Percentiles rank a stretch among this genome's conserved stretches.
Conservation (phyloP, 2,888 invertebrate species). For the Synergus itoensis region DNA sequence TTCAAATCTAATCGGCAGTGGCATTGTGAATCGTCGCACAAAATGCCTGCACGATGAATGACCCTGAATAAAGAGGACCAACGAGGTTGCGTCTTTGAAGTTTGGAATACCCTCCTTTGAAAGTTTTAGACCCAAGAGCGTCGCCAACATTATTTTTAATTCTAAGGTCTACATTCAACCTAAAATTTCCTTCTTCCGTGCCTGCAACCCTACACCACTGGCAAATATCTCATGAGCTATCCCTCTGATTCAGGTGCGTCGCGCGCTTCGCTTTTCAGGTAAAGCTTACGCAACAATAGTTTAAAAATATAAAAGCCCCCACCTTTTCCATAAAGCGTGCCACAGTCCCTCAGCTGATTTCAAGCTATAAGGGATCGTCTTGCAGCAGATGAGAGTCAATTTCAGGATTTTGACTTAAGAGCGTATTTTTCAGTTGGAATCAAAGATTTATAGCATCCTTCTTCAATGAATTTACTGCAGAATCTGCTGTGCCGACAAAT, state of each 20-base stretch:
- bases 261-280: neutral
- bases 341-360: neutral
- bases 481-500: too few relatives aligned
- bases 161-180: neutral
- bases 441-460: too few relatives aligned
- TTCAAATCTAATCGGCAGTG: constrained; percentile 55
- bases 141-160: neutral
- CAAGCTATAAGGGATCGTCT: neutral
- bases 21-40: constrained; percentile 67
- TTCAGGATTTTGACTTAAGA: too few relatives aligned
- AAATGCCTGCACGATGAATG: constrained; percentile 60
- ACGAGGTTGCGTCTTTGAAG: constrained; percentile 9
- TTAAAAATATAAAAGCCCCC: neutral
- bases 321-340: neutral
- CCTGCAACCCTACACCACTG: neutral
- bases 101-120: neutral
- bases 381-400: neutral
- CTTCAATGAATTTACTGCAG: too few relatives aligned
- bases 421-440: too few relatives aligned
- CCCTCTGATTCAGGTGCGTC: too few relatives aligned
- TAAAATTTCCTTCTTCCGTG: neutral
- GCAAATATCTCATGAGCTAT: neutral
- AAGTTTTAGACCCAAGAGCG: neutral
- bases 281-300: neutral
- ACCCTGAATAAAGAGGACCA: neutral